Conservation (phyloP, 2,113 vertebrate genomes). For the Dromas ardeola region DNA sequence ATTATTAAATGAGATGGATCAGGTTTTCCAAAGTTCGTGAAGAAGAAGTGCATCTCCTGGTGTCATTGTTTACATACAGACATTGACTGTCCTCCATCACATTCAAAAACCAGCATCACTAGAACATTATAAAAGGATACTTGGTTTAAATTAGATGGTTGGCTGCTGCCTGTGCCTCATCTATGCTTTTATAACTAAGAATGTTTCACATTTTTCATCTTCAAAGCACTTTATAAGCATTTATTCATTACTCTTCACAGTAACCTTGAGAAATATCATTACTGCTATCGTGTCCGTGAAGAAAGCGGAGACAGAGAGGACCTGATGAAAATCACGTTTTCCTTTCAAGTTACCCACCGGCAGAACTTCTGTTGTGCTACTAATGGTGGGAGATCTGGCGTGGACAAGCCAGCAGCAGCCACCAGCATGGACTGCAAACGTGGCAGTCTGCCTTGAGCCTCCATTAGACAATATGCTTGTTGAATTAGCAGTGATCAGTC, state of each 20-base stretch:
- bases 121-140: background rate
- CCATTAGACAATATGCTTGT: accelerated
- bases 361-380: background rate
- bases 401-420: background rate
- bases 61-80: background rate
- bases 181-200: background rate
- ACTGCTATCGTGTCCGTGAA: background rate
- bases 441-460: background rate
- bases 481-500: background rate
- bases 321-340: background rate
- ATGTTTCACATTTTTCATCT: background rate
- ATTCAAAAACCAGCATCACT: background rate
- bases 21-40: slow-evolving; percentile 1
- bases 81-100: background rate
- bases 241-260: background rate
- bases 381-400: background rate
- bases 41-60: background rate
- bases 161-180: background rate
- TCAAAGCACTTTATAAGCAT: background rate
- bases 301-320: background rate
- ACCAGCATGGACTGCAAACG: background rate
- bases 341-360: background rate
- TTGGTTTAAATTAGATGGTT: background rate
- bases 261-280: background rate
- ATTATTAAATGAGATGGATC: background rate